Conservation (phyloP, 2,113 vertebrate genomes). For the Nycticebus coucang region DNA sequence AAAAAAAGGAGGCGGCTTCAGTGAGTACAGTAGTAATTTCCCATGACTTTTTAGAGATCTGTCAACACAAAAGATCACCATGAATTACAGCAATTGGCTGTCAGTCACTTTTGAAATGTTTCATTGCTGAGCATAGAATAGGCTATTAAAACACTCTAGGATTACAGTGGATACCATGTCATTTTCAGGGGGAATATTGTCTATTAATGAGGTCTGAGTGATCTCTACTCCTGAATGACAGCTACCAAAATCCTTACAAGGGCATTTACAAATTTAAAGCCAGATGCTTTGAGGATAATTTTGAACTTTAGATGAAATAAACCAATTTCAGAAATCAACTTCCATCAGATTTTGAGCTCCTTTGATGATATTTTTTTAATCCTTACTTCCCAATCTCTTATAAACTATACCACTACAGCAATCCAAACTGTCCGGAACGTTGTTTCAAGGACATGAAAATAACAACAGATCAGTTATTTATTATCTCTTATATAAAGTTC, state of each 20-base stretch:
- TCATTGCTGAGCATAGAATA: conserved; percentile 70
- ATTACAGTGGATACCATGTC: conserved; percentile 75
- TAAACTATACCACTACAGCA: neutral
- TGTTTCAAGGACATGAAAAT: conserved; percentile 50
- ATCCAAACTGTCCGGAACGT: conserved; percentile 15
- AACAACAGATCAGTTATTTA: conserved; percentile 5
- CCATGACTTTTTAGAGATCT: conserved; percentile 81
- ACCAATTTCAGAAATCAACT: conserved; percentile 59
- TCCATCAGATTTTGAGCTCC: conserved; percentile 45
- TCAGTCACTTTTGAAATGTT: conserved; percentile 79
- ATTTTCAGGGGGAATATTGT: conserved; percentile 71
- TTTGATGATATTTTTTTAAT: conserved; percentile 41
- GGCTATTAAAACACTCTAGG: conserved; percentile 75
- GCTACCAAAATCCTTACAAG: conserved; percentile 29
- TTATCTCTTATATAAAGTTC: conserved; percentile 7
- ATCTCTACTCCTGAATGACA: conserved; percentile 73
- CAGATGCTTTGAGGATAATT: conserved; percentile 53
- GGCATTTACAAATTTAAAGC: conserved; percentile 52
- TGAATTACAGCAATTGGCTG: conserved; percentile 74
- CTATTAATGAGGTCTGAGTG: conserved; percentile 58
- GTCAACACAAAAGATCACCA: conserved; percentile 70
- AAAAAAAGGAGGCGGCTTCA: conserved; percentile 66
- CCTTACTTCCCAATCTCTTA: conserved; percentile 48
- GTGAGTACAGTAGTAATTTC: conserved; percentile 77
- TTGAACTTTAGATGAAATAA: conserved; percentile 51